Percentiles rank a stretch among this genome's conserved stretches.
These are phyloP conservation scores for Strigamia transsilvanica DNA, from an alignment of 2,888 invertebrate genomes.

Conservation along the genomic window DNA sequence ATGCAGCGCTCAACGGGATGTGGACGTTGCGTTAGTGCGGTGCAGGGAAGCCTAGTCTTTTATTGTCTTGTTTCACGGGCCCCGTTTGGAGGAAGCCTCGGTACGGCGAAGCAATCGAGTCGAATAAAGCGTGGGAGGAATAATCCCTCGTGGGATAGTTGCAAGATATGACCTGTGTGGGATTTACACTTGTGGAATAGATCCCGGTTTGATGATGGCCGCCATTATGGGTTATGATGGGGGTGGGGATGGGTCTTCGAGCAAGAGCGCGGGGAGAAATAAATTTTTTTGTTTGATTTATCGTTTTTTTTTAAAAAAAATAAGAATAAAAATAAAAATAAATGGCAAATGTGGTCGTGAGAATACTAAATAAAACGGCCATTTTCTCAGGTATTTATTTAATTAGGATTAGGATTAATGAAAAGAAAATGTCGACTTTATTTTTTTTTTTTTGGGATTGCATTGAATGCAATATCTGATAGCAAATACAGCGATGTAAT, in stretches of 20 bases:
- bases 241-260: not conserved
- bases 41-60: not conserved
- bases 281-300: not conserved
- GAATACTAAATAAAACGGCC: no score
- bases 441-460: no score
- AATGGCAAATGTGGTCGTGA: no score
- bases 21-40: not conserved
- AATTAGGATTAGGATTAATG: no score
- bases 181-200: conserved; percentile 8
- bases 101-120: not conserved
- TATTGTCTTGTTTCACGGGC: not conserved
- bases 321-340: no score
- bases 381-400: no score
- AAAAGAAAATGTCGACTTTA: no score
- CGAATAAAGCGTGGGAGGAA: not conserved
- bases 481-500: not conserved
- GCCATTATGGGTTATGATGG: conserved; percentile 1
- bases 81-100: not conserved
- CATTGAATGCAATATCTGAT: no score
- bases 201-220: not conserved
- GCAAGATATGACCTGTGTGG: not conserved
- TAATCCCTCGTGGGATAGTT: not conserved
- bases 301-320: no score
- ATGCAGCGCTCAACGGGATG: no score
- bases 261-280: not conserved